Conservation (phyloP, 2,113 vertebrate genomes). For the Hucho hucho region DNA sequence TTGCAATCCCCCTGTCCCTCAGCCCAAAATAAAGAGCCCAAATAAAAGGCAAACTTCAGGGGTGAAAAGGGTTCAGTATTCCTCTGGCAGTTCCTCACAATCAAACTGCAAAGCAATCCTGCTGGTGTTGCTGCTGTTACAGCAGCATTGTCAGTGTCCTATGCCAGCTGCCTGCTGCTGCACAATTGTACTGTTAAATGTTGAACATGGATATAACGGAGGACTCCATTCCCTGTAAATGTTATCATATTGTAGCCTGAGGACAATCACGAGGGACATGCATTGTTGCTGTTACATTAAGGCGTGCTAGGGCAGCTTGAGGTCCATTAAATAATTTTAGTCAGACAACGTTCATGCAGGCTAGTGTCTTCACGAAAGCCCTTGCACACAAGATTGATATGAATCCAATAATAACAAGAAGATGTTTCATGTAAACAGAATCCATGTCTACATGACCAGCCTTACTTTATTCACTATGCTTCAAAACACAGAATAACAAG, state of each 20-base stretch:
- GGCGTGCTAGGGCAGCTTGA: neutral
- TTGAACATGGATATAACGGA: slow-evolving; percentile 18
- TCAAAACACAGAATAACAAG: neutral
- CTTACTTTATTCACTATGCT: neutral
- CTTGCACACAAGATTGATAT: neutral
- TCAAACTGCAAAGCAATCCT: slow-evolving; percentile 4
- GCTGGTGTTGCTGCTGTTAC: neutral
- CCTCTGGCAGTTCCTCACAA: neutral
- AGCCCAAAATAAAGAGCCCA: neutral
- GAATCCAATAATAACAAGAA: neutral
- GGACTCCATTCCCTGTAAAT: slow-evolving; percentile 24
- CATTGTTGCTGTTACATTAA: neutral
- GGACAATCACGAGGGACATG: slow-evolving; percentile 22
- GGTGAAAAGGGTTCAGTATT: slow-evolving; percentile 10
- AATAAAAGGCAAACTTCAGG: slow-evolving; percentile 20
- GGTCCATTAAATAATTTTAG: neutral
- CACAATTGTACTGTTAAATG: slow-evolving; percentile 5
- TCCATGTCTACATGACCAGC: neutral
- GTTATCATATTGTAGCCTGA: slow-evolving; percentile 32
- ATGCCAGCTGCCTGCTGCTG: neutral
- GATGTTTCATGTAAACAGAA: neutral
- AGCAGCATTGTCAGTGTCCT: neutral
- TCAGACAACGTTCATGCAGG: neutral
- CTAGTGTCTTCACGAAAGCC: neutral
- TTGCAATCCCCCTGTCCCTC: slow-evolving; percentile 1